Evolutionary conservation across 2,113 vertebrate species (phyloP), one percentile per base, ranked within the genome.

Genomic region (Ictalurus furcatus): DNA sequence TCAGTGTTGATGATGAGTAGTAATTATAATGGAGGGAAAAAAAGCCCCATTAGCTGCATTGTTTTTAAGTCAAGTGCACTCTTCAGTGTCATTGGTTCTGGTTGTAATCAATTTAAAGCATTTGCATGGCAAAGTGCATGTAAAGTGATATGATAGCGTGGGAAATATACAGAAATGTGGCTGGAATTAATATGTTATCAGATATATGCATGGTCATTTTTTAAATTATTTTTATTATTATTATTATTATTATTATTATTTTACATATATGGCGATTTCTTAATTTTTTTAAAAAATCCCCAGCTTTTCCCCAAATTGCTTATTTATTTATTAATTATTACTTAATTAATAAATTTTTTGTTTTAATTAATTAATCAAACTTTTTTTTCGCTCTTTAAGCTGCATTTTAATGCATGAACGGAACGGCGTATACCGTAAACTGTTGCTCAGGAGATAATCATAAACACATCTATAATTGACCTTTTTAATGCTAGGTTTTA

Each of bases 11-110:
- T 81, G 12, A 80, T 81, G 12, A 80, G 37, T 67, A 54, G 61
- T 61, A 81, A 87, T 87, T 87, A 87, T 34, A 81, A 30, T 37
- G 44, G 9, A 34, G 76, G 30, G 48, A 44, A 44, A 73, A 73
- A 73, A 73, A 85, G 84, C 6, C 52, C 19, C 48, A 73, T 73
- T 85, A 85, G 84, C 13, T 23, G 65, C 28, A 37, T 73, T 23
- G 28, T 54, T 85, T 81, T 23, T 63, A 63, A 84, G 81, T 84
- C 81, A 84, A 84, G 81, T 84, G 58, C 58, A 23, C 34, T 84
- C 59, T 25, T 25, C 6, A 25, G 37, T 84, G 34, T 44, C 82
- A 37, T 37, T 63, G 34, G 82, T 65, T 84, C 37, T 58, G 54
- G n/a, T 58, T 59, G 79, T 34, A 44, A 84, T 44, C 9, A 37